Evolutionary conservation across 1,140 invertebrate species (phyloP).

Genomic region (Heliconius nattereri): DNA sequence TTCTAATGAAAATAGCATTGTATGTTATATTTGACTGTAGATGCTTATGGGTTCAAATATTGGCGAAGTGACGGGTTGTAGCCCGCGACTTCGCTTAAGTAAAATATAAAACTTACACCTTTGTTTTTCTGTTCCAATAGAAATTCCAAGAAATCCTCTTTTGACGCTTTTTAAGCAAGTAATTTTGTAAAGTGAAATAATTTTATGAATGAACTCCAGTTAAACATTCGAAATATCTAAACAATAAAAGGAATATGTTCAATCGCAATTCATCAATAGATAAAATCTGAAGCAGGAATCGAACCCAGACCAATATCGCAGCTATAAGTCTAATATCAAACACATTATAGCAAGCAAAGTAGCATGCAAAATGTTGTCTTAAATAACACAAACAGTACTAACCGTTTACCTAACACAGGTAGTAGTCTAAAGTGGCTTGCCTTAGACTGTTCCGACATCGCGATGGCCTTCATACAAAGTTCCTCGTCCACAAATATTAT

Average conservation of each 20-base stretch:
- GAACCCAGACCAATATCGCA: background rate
- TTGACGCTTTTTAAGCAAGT: no score
- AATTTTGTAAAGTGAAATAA: no score
- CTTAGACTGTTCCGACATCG: background rate
- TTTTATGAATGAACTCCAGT: no score
- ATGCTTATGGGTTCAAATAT: no score
- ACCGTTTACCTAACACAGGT: background rate
- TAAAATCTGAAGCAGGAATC: background rate
- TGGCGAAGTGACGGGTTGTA: no score
- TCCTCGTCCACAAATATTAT: conserved; percentile 5
- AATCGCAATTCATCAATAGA: no score
- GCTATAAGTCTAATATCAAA: background rate
- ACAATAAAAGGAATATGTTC: no score
- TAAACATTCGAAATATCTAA: no score
- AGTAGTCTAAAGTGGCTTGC: background rate
- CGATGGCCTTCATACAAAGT: background rate
- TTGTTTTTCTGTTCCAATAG: no score
- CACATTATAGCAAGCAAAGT: background rate
- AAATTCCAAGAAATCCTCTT: no score
- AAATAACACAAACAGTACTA: background rate
- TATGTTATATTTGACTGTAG: background rate
- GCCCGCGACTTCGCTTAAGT: no score
- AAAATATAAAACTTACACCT: no score
- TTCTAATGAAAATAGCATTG: background rate
- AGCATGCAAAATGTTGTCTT: background rate